These are phyloP conservation scores for Callospermophilus lateralis DNA, from an alignment of 2,113 vertebrate genomes.

Conservation along the genomic window DNA sequence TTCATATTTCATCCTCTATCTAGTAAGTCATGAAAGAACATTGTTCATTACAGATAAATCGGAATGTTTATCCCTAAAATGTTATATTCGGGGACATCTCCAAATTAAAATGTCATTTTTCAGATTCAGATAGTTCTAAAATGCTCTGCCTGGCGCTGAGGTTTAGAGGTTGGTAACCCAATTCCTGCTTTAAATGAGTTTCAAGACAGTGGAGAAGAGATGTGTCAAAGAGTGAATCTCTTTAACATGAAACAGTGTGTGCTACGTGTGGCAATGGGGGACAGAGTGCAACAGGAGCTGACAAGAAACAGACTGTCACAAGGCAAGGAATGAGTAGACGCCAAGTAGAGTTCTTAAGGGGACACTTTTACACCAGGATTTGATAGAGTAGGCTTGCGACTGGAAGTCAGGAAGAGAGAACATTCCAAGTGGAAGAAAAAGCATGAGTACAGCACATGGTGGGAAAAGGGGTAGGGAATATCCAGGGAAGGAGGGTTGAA, in stretches of 20 bases:
- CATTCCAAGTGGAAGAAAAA: background rate
- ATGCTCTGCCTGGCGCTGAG: background rate
- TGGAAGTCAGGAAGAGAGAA: background rate
- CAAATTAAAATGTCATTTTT: background rate
- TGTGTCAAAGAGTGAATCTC: background rate
- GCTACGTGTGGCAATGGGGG: background rate
- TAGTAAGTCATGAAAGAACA: background rate
- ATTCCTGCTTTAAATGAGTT: constrained; percentile 5
- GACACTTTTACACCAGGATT: background rate
- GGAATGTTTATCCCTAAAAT: background rate
- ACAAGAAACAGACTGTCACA: background rate
- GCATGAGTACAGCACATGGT: background rate
- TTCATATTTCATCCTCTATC: background rate
- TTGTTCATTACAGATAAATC: background rate
- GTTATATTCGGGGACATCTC: background rate
- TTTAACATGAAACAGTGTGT: background rate
- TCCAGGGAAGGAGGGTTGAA: background rate
- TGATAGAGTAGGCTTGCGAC: background rate
- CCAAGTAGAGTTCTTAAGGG: background rate
- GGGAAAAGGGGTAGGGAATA: background rate
- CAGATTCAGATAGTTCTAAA: background rate
- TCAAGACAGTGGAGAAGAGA: background rate
- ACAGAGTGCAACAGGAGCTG: background rate
- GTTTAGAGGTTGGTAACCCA: background rate
- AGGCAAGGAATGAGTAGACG: background rate